Evolutionary conservation across 2,113 vertebrate genomes (phyloP), one percentile per base, ranked within the genome.

Genomic region (Trichechus manatus): DNA sequence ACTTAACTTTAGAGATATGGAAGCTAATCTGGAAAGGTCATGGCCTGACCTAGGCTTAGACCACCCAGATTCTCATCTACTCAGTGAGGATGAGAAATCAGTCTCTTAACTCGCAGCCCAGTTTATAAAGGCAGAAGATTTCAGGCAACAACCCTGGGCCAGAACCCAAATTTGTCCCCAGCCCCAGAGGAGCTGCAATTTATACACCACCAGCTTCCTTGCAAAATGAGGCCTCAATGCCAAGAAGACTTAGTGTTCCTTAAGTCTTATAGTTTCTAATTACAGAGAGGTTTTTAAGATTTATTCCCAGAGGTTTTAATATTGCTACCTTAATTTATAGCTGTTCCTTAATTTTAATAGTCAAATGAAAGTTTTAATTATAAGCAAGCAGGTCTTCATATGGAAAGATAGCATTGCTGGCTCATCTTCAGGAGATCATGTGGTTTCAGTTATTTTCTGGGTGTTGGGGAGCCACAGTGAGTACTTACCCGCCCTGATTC

Each of bases 291-390:
- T 92, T 75, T 95, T 96, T 89, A 63, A 96, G 81, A 93, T 70
- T 90, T 93, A 36, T 42, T 68, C 85, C 94, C 61, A 87, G 92
- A 93, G 95, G 72, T 88, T 96, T 93, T 92, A 93, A 93, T 87
- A 86, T 68, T 84, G 78, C 81, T 96, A 85, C 84, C 68, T 96
- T 95, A 95, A 96, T 97, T 97, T 94, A 88, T 81, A 86, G 66
- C 68, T 29, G 50, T 92, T 93, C 81, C 95, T 98, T 97, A 93
- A 97, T 97, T 97, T 95, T 81, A 93, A 77, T 96, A 95, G 87
- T 68, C 90, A 97, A 96, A 95, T 96, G 92, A 96, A 97, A 97
- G 80, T 92, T 97, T 97, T 96, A 97, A 97, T 97, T 97, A 97
- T 68, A 85, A 96, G 87, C 92, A 96, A 96, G 94, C 85, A 79